Evolutionary conservation across 2,113 vertebrate genomes (phyloP), one percentile per base, ranked within the genome.

Genomic region (Indicator maculatus): DNA sequence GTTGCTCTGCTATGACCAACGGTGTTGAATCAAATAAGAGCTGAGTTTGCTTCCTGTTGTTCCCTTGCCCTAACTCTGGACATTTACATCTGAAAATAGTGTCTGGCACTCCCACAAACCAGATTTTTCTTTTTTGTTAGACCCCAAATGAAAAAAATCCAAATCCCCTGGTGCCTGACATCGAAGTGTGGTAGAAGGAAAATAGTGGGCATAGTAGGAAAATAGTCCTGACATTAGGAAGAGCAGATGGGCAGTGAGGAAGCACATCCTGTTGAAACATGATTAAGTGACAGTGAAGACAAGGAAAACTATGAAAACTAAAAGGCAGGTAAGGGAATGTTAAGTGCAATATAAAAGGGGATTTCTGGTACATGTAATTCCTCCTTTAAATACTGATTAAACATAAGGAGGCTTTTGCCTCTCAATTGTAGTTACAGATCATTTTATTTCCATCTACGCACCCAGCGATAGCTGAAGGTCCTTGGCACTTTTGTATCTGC

Each of bases 381-480:
- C 41, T 71, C 76, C 58, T 88, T 94, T 92, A 83, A 89, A 91
- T 79, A 70, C 72, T 89, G 39, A 52, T 80, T 94, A 94, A 87
- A 69, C 59, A 33, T 11, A 17, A 15, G 23, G 13, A 27, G 5
- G 8, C 28, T 53, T 47, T 47, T 44, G 26, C 50, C 27, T 92
- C 85, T 72, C 58, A 27, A 3, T 73, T 93, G 71, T 5, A 81
- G 56, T 73, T 80, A 76, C 31, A 87, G 53, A 73, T 67, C 8
- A 18, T 88, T 88, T 59, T 9, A 28, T 69, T 92, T 83, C 61
- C 76, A 12, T 28, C 74, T 86, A 1, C 23, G 63, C 28, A 73
- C 28, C 19, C 64, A 55, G 28, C 21, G 72, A 83, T 59, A 88
- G 77, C 72, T 67, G 64, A 83, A 79, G 59, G 56, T 75, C n/a